Evolutionary conservation across 2,888 invertebrate species (phyloP), one percentile per base, ranked within the genome.

Genomic region (Itoplectis maculator): DNA sequence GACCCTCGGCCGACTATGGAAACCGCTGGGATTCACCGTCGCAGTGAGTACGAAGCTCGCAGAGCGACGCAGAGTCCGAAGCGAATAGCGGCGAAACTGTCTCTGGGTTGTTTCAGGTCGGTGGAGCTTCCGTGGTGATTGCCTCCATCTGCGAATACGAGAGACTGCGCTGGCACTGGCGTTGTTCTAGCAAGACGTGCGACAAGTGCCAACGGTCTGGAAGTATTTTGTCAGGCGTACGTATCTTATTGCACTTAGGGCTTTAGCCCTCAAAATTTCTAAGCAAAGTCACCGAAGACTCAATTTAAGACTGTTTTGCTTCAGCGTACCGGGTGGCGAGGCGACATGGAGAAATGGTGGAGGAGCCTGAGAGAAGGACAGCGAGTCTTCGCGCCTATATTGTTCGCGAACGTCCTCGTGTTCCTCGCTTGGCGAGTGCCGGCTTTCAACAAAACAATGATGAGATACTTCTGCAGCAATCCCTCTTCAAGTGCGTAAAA

Each of bases 141-240:
- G 96, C 97, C 87, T 95, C 97, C 18, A 96, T 98, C 85, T 97
- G 97, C 96, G 97, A 98, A 92, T 98, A 98, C 94, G 98, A 98
- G 93, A 94, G 92, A 78, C 91, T 94, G 86, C 89, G 94, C 79
- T 89, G 90, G 13, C 87, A 89, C 15, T 88, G 72, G 69, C n/a
- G n/a, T n/a, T n/a, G n/a, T n/a, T n/a, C n/a, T n/a, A n/a, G n/a
- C n/a, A n/a, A n/a, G n/a, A n/a, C n/a, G n/a, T n/a, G n/a, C n/a
- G n/a, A n/a, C n/a, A n/a, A n/a, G n/a, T n/a, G n/a, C n/a, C n/a
- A n/a, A n/a, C n/a, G n/a, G n/a, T n/a, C n/a, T n/a, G n/a, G n/a
- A n/a, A n/a, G n/a, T n/a, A n/a, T n/a, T n/a, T n/a, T n/a, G n/a
- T n/a, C n/a, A n/a, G n/a, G 29, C 29, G 29, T 29, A 29, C 5